phyloP scores from a whole-genome alignment of 2,113 vertebrate species.

The Salvelinus namaycush region DNA sequence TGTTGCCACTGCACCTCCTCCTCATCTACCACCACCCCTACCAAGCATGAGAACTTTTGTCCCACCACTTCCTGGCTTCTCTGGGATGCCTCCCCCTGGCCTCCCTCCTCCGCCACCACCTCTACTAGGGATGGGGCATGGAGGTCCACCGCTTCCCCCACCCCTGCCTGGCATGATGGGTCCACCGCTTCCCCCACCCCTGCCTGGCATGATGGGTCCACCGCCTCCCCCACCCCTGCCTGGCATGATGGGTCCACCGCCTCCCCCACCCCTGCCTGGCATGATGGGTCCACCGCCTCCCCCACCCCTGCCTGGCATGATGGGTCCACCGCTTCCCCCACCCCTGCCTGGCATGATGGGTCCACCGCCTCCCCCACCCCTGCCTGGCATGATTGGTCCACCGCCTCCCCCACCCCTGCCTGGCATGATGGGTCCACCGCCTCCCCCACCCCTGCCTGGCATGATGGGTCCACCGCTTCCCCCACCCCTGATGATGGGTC shows the following conservation, averaged over 20 bases:
- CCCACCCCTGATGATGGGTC: no score
- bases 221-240: not conserved
- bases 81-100: not conserved
- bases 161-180: no score
- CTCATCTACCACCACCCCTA: not conserved
- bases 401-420: slow-evolving; percentile 33
- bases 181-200: no score
- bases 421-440: slow-evolving; percentile 11
- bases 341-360: slow-evolving; percentile 23
- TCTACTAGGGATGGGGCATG: not conserved
- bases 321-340: slow-evolving; percentile 42
- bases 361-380: slow-evolving; percentile 23
- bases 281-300: slow-evolving; percentile 40
- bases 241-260: slow-evolving; percentile 35
- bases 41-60: not conserved
- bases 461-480: not conserved
- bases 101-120: slow-evolving; percentile 17
- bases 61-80: no score
- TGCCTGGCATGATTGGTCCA: slow-evolving; percentile 15
- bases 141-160: slow-evolving; percentile 18
- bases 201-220: no score
- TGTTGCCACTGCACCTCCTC: not conserved
- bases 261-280: slow-evolving; percentile 41
- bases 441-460: slow-evolving; percentile 41
- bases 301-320: slow-evolving; percentile 31